phyloP scores from a whole-genome alignment of 2,113 vertebrate genomes.

The Solea solea region DNA sequence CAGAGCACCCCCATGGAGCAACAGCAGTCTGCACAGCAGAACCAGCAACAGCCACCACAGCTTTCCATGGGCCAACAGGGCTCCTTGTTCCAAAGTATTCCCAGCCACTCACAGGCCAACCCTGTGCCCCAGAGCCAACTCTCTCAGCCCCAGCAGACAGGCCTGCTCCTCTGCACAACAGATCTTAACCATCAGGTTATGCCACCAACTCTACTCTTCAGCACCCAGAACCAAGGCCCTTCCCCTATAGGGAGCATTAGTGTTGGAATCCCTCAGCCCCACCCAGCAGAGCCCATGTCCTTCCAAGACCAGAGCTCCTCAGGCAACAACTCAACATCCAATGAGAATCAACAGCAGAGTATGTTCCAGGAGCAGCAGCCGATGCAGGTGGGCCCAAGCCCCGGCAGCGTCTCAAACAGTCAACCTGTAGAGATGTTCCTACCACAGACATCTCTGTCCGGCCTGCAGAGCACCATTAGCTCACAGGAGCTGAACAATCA shows the following conservation, averaged over 20 bases:
- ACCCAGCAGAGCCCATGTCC: conserved; percentile 92
- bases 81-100: conserved; percentile 84
- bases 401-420: conserved; percentile 82
- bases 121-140: conserved; percentile 64
- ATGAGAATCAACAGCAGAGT: conserved; percentile 84
- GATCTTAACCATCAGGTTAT: conserved; percentile 89
- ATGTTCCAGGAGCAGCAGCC: conserved; percentile 95
- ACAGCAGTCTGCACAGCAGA: conserved; percentile 87
- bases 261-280: conserved; percentile 84
- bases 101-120: conserved; percentile 67
- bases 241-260: conserved; percentile 72
- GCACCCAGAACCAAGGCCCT: conserved; percentile 74
- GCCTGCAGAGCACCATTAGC: conserved; percentile 87
- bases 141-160: conserved; percentile 79
- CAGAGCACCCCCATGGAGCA: conserved; percentile 88
- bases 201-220: conserved; percentile 83
- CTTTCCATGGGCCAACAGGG: conserved; percentile 81
- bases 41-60: conserved; percentile 80
- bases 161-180: conserved; percentile 89
- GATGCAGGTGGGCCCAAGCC: conserved; percentile 92
- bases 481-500: conserved; percentile 89
- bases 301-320: conserved; percentile 92
- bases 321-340: conserved; percentile 76
- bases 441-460: conserved; percentile 91
- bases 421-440: conserved; percentile 91